phyloP scores from a whole-genome alignment of 1,140 invertebrate species.

The Cyclina sinensis region DNA sequence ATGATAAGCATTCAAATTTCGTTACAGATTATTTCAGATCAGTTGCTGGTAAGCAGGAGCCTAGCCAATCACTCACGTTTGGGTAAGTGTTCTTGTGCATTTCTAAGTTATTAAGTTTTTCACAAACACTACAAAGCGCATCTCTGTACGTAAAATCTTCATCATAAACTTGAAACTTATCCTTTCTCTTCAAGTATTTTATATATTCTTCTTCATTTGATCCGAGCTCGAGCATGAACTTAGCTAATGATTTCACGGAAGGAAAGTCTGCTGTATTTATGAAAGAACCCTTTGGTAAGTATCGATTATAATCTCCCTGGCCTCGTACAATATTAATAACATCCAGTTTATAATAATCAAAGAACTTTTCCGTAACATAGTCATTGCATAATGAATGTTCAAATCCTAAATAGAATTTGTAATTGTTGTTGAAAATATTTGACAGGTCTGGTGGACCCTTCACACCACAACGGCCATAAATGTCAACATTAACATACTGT shows the following conservation, averaged over 20 bases:
- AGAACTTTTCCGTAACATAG: conserved; percentile 98
- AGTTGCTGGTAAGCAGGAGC: not conserved
- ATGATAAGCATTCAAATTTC: too few species aligned
- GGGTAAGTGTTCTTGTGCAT: conserved; percentile 12
- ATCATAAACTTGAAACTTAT: conserved; percentile 60
- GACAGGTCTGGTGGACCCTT: conserved; percentile 31
- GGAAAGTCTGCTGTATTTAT: conserved; percentile 89
- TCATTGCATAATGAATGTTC: conserved; percentile 97
- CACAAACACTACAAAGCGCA: conserved; percentile 63
- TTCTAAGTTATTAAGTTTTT: conserved; percentile 48
- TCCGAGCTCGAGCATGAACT: conserved; percentile 88
- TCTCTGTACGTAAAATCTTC: not conserved
- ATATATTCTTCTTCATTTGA: conserved; percentile 77
- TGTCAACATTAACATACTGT: conserved; percentile 88
- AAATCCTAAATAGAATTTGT: conserved; percentile 87
- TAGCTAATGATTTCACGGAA: conserved; percentile 87
- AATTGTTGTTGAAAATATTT: conserved; percentile 72
- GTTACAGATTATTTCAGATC: too few species aligned
- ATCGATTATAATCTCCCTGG: conserved; percentile 87
- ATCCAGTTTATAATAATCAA: conserved; percentile 64
- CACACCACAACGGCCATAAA: conserved; percentile 89
- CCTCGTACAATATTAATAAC: conserved; percentile 92
- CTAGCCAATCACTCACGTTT: conserved; percentile 36
- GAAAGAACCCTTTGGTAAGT: conserved; percentile 90
- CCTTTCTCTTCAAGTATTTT: conserved; percentile 82